Evolutionary conservation across 1,140 invertebrate species (phyloP), one percentile per base, ranked within the genome.

Genomic region (Camponotus vicinus): DNA sequence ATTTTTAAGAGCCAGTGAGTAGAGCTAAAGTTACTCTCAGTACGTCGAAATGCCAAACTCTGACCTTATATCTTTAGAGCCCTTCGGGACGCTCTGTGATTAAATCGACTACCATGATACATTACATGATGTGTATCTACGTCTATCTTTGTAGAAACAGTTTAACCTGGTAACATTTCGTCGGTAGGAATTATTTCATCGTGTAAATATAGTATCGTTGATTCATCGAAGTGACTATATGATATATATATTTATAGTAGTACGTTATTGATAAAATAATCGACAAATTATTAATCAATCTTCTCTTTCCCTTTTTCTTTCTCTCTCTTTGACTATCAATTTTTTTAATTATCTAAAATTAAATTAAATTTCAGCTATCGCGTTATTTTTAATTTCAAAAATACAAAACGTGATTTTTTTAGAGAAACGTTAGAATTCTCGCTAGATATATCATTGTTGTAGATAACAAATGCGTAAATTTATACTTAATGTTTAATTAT

Each of bases 11-110:
- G 63, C 59, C 91, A 83, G 89, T 90, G 87, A 91, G 57, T 89
- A 93, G 86, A 91, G 85, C 69, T 90, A 83, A 89, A 87, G 75
- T 89, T 83, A 67, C 86, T 77, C 59, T 67, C 63, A 45, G 32
- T 40, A 27, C 63, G 59, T 57, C 71, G 76, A 93, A 94, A 94
- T 94, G 93, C 70, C 92, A 93, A 87, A n/a, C 55, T 57, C 18
- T 92, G 93, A 94, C 93, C 93, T 94, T 94, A 89, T 91, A 90
- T 66, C 66, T 37, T 42, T n/a, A 52, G 59, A 92, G 88, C 86
- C 93, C 92, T 91, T 89, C 77, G 89, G 91, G 90, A 90, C 71
- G 32, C 90, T 79, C 89, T 92, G 93, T 92, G 90, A 94, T 94
- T 93, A 92, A 93, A 89, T 93, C 85, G 90, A 85, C 45, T 88